Conservation (phyloP, 2,113 vertebrate species). For the Petaurus breviceps region DNA sequence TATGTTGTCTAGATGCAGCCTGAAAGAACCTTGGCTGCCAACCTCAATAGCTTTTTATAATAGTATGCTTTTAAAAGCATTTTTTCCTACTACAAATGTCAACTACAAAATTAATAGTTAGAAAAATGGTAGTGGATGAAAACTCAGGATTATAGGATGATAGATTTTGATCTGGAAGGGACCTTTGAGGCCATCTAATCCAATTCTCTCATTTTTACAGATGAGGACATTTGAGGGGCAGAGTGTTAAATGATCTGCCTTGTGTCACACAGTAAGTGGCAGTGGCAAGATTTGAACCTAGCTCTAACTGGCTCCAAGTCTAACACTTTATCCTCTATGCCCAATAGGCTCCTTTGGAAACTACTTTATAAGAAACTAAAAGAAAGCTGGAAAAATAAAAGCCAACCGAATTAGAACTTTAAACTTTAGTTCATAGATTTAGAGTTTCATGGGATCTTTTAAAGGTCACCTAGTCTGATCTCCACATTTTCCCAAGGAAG, state of each 20-base stretch:
- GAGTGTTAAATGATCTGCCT: background rate
- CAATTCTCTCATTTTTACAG: background rate
- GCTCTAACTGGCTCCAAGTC: background rate
- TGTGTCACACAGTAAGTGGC: background rate
- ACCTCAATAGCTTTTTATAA: constrained; percentile 13
- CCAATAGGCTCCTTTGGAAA: background rate
- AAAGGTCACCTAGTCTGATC: background rate
- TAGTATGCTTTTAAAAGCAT: constrained; percentile 59
- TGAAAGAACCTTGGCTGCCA: constrained; percentile 16
- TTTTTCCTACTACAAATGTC: constrained; percentile 65
- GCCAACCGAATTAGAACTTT: background rate
- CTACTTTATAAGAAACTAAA: constrained; percentile 47
- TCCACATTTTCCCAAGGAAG: background rate
- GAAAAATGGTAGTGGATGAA: constrained; percentile 62
- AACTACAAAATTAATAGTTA: constrained; percentile 35
- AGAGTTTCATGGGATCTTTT: background rate
- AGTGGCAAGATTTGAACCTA: background rate
- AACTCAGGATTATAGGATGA: background rate
- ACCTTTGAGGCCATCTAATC: background rate
- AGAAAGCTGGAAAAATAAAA: constrained; percentile 55
- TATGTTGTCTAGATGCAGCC: constrained; percentile 43
- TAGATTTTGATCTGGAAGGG: background rate
- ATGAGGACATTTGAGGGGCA: background rate
- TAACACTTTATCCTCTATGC: background rate
- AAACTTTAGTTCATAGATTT: background rate